Evolutionary conservation across 2,888 invertebrate species (phyloP).

Genomic region (Cheilosia urbana): DNA sequence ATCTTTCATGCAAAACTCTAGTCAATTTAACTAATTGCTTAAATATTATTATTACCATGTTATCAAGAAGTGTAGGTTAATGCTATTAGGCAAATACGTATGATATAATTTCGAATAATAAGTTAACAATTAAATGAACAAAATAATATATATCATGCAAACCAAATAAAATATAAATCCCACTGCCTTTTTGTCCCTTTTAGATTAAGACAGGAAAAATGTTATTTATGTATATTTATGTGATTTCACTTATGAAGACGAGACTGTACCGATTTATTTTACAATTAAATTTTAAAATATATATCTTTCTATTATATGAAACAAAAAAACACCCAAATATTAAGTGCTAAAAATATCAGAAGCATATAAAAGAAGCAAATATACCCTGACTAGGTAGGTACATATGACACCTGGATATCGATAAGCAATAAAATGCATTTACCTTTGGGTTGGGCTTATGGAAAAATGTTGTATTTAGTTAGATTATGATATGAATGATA

Average conservation of each 20-base stretch:
- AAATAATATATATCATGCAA: constrained; percentile 48
- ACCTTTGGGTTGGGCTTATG: constrained; percentile 37
- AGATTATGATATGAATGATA: background rate
- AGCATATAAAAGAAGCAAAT: constrained; percentile 7
- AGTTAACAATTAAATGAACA: constrained; percentile 22
- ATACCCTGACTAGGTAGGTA: constrained; percentile 2
- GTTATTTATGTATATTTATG: constrained; percentile 70
- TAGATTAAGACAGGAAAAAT: constrained; percentile 59
- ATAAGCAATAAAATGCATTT: constrained; percentile 66
- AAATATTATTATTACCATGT: constrained; percentile 58
- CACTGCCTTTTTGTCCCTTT: constrained; percentile 68
- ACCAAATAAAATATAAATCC: constrained; percentile 68
- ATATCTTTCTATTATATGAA: constrained; percentile 37
- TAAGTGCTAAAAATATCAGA: constrained; percentile 40
- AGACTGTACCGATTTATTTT: constrained; percentile 67
- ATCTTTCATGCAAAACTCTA: constrained; percentile 72
- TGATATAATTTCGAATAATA: constrained; percentile 23
- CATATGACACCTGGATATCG: constrained; percentile 11
- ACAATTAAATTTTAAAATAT: constrained; percentile 31
- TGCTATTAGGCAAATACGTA: constrained; percentile 35
- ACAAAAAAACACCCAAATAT: background rate
- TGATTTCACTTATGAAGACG: constrained; percentile 73
- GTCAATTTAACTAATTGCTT: constrained; percentile 70
- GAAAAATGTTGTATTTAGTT: constrained; percentile 30
- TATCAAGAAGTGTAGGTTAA: constrained; percentile 31